Conservation (phyloP, 2,113 vertebrate species). For the Ailurus styani region DNA sequence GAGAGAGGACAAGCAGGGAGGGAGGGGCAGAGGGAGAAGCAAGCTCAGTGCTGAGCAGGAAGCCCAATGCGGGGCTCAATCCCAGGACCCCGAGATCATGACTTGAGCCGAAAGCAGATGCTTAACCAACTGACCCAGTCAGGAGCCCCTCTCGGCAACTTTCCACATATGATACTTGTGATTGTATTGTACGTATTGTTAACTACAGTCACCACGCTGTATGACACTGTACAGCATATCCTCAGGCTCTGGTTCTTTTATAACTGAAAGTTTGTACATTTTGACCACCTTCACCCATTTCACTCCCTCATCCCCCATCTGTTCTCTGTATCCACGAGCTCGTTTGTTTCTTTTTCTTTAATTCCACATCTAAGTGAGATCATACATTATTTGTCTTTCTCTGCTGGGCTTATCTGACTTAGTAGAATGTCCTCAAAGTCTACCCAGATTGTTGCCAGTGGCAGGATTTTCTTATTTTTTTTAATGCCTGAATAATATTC, state of each 20-base stretch:
- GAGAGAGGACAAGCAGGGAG: not conserved
- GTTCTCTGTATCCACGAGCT: not conserved
- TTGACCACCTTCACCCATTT: not conserved
- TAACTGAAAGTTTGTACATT: not conserved
- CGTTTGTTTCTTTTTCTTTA: not conserved
- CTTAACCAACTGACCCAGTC: not conserved
- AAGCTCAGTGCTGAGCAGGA: not conserved
- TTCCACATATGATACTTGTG: not conserved
- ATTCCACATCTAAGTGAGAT: not conserved
- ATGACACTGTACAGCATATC: not conserved
- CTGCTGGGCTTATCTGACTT: not conserved
- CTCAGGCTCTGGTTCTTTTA: not conserved
- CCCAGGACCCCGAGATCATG: not conserved
- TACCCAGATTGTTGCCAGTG: not conserved
- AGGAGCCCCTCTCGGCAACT: not conserved
- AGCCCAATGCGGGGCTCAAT: fast-evolving
- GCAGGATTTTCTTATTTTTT: not conserved
- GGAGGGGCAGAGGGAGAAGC: not conserved
- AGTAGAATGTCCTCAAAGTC: not conserved
- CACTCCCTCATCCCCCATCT: not conserved
- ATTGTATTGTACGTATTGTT: too few relatives aligned
- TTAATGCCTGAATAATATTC: not conserved
- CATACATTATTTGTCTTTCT: not conserved
- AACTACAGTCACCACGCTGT: not conserved
- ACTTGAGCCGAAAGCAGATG: not conserved